Evolutionary conservation across 2,113 vertebrate genomes (phyloP).

Genomic region (Festucalex cinctus): DNA sequence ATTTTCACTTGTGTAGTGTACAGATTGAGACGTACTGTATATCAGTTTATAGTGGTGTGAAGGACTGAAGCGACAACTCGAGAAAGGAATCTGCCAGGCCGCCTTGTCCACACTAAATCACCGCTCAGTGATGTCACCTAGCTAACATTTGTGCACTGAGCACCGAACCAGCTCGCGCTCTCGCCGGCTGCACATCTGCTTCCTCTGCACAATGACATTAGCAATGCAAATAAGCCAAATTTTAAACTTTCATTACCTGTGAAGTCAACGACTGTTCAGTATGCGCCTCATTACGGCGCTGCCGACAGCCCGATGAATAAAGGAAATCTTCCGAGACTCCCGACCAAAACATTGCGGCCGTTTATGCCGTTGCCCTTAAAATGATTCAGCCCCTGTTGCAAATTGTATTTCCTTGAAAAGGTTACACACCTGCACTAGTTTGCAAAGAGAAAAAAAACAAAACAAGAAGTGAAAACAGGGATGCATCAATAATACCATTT

Average conservation of each 20-base stretch:
- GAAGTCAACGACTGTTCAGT: neutral
- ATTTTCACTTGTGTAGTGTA: constrained; percentile 34
- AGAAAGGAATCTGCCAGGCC: neutral
- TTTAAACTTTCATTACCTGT: neutral
- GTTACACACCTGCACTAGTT: neutral
- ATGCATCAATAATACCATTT: neutral
- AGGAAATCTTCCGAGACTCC: neutral
- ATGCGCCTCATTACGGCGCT: neutral
- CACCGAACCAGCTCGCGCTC: neutral
- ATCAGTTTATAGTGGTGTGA: constrained; percentile 46
- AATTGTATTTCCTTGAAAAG: neutral
- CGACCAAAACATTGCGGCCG: neutral
- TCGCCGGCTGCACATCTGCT: neutral
- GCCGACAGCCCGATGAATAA: neutral
- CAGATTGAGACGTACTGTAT: constrained; percentile 34
- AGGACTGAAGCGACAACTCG: neutral
- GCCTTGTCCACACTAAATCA: neutral
- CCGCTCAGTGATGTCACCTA: neutral
- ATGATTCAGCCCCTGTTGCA: neutral
- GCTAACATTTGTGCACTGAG: neutral
- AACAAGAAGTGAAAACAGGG: neutral
- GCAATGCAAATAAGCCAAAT: constrained; percentile 1
- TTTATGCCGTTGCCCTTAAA: neutral
- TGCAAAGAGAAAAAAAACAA: neutral
- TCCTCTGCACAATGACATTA: constrained; percentile 4